Evolutionary conservation across 2,113 vertebrate species (phyloP).

Genomic region (Tetrax tetrax): DNA sequence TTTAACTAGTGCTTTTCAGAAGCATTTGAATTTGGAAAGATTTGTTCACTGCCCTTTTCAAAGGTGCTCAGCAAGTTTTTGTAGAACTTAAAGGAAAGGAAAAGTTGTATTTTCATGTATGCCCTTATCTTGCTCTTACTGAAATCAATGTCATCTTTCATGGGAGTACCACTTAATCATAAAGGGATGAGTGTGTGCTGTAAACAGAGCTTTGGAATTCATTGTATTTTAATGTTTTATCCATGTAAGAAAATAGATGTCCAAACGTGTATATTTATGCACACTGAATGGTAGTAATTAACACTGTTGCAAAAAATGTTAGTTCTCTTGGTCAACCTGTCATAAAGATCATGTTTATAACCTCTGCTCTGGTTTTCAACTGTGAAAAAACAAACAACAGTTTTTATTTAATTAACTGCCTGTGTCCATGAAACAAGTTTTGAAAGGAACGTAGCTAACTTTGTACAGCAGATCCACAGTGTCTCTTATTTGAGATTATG

Average conservation of each 20-base stretch:
- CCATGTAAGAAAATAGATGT: not conserved
- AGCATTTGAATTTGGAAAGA: not conserved
- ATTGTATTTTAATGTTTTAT: not conserved
- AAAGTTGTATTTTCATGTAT: not conserved
- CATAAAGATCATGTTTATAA: not conserved
- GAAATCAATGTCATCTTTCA: not conserved
- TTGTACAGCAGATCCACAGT: not conserved
- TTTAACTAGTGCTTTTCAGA: slow-evolving; percentile 1
- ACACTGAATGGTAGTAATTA: not conserved
- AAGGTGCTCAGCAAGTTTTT: not conserved
- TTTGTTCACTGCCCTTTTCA: not conserved
- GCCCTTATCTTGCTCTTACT: not conserved
- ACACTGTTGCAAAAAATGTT: not conserved
- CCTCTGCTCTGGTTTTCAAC: not conserved
- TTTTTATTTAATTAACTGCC: not conserved
- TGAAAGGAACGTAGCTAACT: not conserved
- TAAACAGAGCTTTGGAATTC: not conserved
- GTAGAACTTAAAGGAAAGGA: not conserved
- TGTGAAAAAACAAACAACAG: not conserved
- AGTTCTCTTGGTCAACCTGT: not conserved
- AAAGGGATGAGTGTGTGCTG: not conserved
- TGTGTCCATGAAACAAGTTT: not conserved
- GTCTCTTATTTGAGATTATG: not conserved
- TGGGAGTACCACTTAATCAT: not conserved
- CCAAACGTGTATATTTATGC: not conserved